These are phyloP conservation scores for Pangasius larnaudii DNA, from an alignment of 2,797 vertebrate genomes.

Conservation along the genomic window DNA sequence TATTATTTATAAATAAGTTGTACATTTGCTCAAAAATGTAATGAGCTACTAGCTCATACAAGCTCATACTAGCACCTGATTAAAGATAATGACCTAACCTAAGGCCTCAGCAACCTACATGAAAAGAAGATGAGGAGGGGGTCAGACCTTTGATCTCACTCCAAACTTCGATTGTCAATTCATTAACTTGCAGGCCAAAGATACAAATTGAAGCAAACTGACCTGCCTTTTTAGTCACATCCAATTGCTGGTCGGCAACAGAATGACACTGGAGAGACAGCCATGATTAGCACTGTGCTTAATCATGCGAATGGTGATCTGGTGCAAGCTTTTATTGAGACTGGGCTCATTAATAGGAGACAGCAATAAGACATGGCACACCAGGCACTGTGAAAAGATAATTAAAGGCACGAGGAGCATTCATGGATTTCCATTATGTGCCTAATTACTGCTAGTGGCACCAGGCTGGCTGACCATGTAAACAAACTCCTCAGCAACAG, in stretches of 20 bases:
- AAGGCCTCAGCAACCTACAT: not conserved
- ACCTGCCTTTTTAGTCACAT: conserved; percentile 5
- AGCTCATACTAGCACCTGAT: not conserved
- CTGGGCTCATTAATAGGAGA: conserved; percentile 42
- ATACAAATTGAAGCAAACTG: not conserved
- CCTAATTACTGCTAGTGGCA: conserved; percentile 45
- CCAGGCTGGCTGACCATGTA: conserved; percentile 43
- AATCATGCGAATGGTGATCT: conserved; percentile 16
- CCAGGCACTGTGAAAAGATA: conserved; percentile 35
- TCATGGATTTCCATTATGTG: conserved; percentile 50
- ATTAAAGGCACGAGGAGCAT: conserved; percentile 43
- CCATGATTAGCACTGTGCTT: conserved; percentile 7
- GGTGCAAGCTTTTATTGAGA: conserved; percentile 36
- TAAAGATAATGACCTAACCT: not conserved
- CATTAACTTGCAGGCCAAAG: conserved; percentile 18
- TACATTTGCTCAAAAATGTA: not conserved
- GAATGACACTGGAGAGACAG: not conserved
- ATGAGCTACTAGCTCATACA: not conserved
- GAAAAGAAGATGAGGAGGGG: not conserved
- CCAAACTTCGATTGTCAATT: conserved; percentile 1
- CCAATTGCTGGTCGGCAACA: not conserved
- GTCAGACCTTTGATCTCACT: conserved; percentile 14
- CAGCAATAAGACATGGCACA: conserved; percentile 17
- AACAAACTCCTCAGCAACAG: not conserved
- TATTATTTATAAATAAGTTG: not conserved